phyloP scores from a whole-genome alignment of 2,797 vertebrate genomes.

The Bovichtus variegatus region DNA sequence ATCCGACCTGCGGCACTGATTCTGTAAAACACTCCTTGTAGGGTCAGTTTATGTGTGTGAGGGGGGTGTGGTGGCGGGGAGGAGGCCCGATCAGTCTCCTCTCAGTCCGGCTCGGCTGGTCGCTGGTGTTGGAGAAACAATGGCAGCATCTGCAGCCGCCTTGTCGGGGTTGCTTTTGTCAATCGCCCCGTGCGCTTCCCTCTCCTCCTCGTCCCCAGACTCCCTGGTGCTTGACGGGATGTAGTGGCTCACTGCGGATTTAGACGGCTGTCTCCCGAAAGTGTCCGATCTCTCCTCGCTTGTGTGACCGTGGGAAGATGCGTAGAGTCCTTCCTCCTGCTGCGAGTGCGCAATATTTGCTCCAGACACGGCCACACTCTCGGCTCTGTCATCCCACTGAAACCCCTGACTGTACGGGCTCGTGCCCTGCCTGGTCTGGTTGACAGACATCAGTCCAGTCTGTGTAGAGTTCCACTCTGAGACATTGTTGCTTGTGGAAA shows the following conservation, averaged over 20 bases:
- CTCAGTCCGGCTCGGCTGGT: constrained; percentile 43
- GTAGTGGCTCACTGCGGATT: constrained; percentile 28
- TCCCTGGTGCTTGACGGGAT: constrained; percentile 27
- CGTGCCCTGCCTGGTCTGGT: constrained; percentile 58
- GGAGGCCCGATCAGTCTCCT: constrained; percentile 62
- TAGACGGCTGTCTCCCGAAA: constrained; percentile 44
- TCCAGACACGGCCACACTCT: constrained; percentile 42
- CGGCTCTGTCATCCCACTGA: constrained; percentile 64
- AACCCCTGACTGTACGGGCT: constrained; percentile 49
- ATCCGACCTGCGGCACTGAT: constrained; percentile 78
- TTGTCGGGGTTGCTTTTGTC: constrained; percentile 44
- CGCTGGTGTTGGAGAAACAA: constrained; percentile 56
- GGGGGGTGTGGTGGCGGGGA: neutral
- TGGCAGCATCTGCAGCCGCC: constrained; percentile 36
- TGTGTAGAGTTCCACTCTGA: constrained; percentile 82
- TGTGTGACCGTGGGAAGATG: constrained; percentile 62
- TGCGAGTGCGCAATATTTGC: constrained; percentile 65
- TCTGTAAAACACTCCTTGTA: constrained; percentile 68
- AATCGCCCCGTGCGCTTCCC: constrained; percentile 26
- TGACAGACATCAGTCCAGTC: constrained; percentile 47
- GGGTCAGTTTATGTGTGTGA: constrained; percentile 38
- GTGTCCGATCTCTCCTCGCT: constrained; percentile 51
- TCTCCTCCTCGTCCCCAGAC: constrained; percentile 26
- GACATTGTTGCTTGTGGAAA: constrained; percentile 66
- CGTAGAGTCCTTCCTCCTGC: constrained; percentile 63